Evolutionary conservation across 2,113 vertebrate species (phyloP).

Genomic region (Stigmatopora argus): DNA sequence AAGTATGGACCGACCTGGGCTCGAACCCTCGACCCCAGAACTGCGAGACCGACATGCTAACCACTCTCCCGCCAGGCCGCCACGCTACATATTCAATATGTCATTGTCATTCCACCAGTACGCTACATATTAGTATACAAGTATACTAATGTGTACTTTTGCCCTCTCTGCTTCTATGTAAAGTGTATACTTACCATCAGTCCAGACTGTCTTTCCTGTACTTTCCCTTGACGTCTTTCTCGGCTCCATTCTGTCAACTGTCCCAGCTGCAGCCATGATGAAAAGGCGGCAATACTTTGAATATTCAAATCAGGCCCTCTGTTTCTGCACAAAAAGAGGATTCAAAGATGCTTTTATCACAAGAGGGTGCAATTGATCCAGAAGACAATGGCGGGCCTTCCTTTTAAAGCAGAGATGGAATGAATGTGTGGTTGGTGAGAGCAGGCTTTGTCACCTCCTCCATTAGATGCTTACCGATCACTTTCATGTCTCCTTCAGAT

Average conservation of each 20-base stretch:
- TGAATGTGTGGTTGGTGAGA: conserved; percentile 16
- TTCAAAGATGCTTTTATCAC: conserved; percentile 32
- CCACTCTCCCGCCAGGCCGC: too few species aligned
- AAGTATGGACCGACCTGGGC: too few species aligned
- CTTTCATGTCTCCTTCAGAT: conserved; percentile 46
- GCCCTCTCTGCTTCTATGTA: background rate
- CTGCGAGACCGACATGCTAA: too few species aligned
- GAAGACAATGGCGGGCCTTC: background rate
- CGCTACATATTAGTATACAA: too few species aligned
- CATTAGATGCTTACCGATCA: background rate
- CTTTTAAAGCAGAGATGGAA: background rate
- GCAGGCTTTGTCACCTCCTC: conserved; percentile 13
- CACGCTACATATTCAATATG: too few species aligned
- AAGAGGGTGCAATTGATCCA: conserved; percentile 61
- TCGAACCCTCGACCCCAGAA: too few species aligned
- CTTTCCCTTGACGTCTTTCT: background rate
- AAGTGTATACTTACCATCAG: background rate
- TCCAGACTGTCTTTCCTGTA: background rate
- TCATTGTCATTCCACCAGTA: too few species aligned
- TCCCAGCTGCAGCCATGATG: background rate
- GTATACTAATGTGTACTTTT: background rate
- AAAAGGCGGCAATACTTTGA: background rate
- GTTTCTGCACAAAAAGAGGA: conserved; percentile 3
- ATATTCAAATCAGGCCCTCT: background rate
- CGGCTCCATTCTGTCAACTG: background rate